Conservation (phyloP, 1,140 invertebrate species). For the Drosophila burlai region DNA sequence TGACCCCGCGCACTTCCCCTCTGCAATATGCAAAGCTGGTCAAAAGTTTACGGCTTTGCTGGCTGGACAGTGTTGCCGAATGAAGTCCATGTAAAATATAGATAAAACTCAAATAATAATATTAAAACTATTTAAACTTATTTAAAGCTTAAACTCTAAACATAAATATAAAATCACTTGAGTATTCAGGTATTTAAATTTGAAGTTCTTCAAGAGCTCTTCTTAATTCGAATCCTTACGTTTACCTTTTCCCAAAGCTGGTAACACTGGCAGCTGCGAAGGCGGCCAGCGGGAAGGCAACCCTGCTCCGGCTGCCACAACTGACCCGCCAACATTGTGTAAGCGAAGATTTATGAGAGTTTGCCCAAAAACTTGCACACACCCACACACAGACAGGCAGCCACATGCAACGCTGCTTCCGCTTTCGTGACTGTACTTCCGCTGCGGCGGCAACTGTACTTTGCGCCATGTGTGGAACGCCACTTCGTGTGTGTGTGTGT, state of each 20-base stretch:
- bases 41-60: conserved; percentile 45
- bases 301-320: conserved; percentile 27
- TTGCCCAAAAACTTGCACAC: conserved; percentile 66
- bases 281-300: conserved; percentile 3
- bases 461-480: conserved; percentile 23
- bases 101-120: neutral
- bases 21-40: conserved; percentile 49
- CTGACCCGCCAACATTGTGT: conserved; percentile 84
- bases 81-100: no score
- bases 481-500: neutral
- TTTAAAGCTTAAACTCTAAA: neutral
- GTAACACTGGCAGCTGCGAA: conserved; percentile 22
- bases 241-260: neutral
- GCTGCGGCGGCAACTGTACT: conserved; percentile 70
- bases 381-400: conserved; percentile 1
- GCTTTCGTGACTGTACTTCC: conserved; percentile 75
- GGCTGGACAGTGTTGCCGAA: conserved; percentile 5
- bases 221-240: neutral
- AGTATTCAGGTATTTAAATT: neutral
- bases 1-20: conserved; percentile 19
- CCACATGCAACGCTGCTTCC: conserved; percentile 33
- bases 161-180: neutral
- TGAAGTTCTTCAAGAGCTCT: neutral
- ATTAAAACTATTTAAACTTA: no score
- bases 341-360: conserved; percentile 81